Base-by-base conservation (phyloP, 2,888 invertebrate genomes). In the Rhagium mordax region DNA sequence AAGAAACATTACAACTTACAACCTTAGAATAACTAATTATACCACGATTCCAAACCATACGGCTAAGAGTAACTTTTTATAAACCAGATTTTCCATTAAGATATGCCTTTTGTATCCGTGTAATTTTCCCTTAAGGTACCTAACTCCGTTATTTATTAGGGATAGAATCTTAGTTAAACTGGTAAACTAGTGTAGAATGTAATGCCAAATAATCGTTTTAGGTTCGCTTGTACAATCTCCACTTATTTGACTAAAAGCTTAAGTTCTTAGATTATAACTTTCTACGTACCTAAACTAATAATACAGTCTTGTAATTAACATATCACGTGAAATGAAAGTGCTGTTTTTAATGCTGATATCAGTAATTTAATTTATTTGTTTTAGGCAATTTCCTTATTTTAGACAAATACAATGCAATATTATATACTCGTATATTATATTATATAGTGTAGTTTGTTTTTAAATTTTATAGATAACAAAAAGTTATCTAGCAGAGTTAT, bases 181-280 rank as follows among this genome's bases (percentile, higher is more conserved):
- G 48, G 53, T 27, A 65, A 33, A 53, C 53, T 53, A 53, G 51
- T 13, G 29, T 53, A 53, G 13, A 65, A 65, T 18, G 13, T 65
- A 65, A 65, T 49, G 27, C 64, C 64, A 24, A 64, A 64, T 65
- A 65, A 65, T 51, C 53, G 53, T 65, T 53, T 65, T 65, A 65
- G 65, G 41, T 53, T 29, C 33, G 10, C 33, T 65, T 33, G 13
- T 53, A 33, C 20, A 55, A 65, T 65, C 16, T 7, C 53, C 16
- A 20, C 33, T 10, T 41, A 41, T 41, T 41, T 41, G 41, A 13
- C 41, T 41, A 4, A 41, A 41, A 41, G n/a, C n/a, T 15, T 13
- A 41, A 41, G 41, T 41, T 41, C 13, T 55, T 55, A 55, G 2
- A 8, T 15, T 15, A n/a, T 48, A 2, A 48, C n/a, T 15, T n/a